Conservation (phyloP, 2,888 invertebrate genomes). For the Eurytoma californica region DNA sequence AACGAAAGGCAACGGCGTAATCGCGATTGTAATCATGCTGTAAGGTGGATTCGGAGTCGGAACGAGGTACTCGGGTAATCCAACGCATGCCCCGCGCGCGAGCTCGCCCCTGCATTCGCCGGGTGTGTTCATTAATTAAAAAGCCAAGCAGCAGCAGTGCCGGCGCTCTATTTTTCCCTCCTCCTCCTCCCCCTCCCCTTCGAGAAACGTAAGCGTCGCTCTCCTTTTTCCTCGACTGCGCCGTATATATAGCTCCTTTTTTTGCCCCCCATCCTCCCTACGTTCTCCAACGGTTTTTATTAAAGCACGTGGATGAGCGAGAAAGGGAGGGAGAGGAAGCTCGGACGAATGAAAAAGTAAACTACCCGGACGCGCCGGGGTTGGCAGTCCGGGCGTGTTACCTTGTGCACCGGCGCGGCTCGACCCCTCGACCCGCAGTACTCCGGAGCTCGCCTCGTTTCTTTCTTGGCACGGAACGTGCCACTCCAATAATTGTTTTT, state of each 20-base stretch:
- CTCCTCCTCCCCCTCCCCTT: neutral
- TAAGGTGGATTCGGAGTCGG: conserved; percentile 54
- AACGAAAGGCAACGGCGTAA: conserved; percentile 40
- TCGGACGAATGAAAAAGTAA: conserved; percentile 69
- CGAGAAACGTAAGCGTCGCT: conserved; percentile 56
- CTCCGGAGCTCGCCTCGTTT: conserved; percentile 40
- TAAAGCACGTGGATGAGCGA: conserved; percentile 65
- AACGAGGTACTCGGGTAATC: conserved; percentile 57
- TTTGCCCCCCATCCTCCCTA: conserved; percentile 48
- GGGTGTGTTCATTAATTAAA: conserved; percentile 69
- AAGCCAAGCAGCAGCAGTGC: conserved; percentile 59
- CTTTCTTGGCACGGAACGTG: conserved; percentile 49
- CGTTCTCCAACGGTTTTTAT: conserved; percentile 68
- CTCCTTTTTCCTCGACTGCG: neutral
- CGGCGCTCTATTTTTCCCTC: neutral
- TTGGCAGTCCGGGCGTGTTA: conserved; percentile 39
- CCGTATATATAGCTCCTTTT: conserved; percentile 9
- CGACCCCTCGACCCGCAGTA: neutral
- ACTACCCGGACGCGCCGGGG: conserved; percentile 58
- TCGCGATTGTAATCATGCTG: conserved; percentile 53
- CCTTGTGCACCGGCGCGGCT: neutral
- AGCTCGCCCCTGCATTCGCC: conserved; percentile 48
- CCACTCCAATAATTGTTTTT: conserved; percentile 60
- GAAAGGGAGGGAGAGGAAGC: conserved; percentile 22
- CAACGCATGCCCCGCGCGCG: conserved; percentile 55